phyloP scores from a whole-genome alignment of 2,797 vertebrate genomes.

The Botia kubotai region DNA sequence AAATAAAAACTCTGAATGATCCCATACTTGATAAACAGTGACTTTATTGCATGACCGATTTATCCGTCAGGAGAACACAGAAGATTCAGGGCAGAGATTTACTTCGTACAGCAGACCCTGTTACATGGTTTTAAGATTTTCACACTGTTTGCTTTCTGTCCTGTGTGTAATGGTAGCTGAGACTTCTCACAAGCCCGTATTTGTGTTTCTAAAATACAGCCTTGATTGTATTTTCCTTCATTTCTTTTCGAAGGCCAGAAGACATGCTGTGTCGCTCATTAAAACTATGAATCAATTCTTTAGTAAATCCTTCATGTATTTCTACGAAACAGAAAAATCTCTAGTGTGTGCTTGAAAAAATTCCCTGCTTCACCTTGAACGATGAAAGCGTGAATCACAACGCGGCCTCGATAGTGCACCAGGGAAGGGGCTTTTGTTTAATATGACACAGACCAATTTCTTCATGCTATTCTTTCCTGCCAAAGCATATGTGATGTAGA shows the following conservation, averaged over 20 bases:
- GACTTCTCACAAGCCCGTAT: background rate
- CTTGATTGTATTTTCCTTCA: slow-evolving; percentile 5
- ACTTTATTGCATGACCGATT: background rate
- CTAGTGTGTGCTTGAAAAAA: slow-evolving; percentile 60
- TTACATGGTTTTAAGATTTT: background rate
- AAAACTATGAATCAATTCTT: background rate
- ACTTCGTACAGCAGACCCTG: background rate
- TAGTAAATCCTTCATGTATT: background rate
- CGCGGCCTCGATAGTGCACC: slow-evolving; percentile 68
- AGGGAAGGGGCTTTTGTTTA: slow-evolving; percentile 71
- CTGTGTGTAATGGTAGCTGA: background rate
- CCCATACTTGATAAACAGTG: background rate
- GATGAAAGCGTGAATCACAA: slow-evolving; percentile 78
- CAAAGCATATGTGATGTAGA: slow-evolving; percentile 24
- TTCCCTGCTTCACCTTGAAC: slow-evolving; percentile 68
- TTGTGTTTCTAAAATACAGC: background rate
- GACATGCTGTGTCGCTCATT: background rate
- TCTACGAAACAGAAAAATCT: slow-evolving; percentile 61
- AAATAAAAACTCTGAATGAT: background rate
- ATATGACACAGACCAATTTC: slow-evolving; percentile 43
- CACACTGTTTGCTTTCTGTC: background rate
- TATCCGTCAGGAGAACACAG: background rate
- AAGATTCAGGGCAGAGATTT: background rate
- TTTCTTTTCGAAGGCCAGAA: background rate
- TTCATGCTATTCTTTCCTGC: slow-evolving; percentile 20